Conservation (phyloP, 2,888 invertebrate genomes). For the Eubasilissa splendida region DNA sequence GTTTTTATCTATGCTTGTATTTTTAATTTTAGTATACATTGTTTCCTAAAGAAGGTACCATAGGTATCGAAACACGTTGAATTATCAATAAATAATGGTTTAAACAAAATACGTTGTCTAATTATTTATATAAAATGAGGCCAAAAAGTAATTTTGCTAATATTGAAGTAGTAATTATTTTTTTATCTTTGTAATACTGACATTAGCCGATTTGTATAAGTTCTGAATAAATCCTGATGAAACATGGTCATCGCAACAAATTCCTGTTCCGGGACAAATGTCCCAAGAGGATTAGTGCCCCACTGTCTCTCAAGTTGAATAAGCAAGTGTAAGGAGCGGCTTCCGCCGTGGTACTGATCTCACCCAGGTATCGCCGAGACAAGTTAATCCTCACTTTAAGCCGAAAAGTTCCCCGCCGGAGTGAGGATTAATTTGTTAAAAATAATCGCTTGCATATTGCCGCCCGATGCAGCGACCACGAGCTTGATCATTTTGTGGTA, state of each 20-base stretch:
- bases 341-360: slow-evolving; percentile 30
- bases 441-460: slow-evolving; percentile 25
- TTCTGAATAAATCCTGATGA: background rate
- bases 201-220: too few species aligned
- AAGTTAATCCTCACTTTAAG: slow-evolving; percentile 48
- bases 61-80: too few species aligned
- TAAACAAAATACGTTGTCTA: too few species aligned
- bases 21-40: too few species aligned
- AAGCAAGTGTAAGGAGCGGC: slow-evolving; percentile 42
- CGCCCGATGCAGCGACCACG: background rate
- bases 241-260: slow-evolving; percentile 18
- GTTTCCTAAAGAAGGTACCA: too few species aligned
- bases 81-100: too few species aligned
- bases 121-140: too few species aligned
- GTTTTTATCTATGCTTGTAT: too few species aligned
- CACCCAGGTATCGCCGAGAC: slow-evolving; percentile 44
- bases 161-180: background rate
- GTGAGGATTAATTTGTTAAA: slow-evolving; percentile 38
- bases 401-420: slow-evolving; percentile 41
- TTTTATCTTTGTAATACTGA: background rate
- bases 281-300: slow-evolving; percentile 55
- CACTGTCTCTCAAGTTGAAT: slow-evolving; percentile 53
- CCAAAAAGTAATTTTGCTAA: too few species aligned
- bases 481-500: too few species aligned
- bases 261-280: slow-evolving; percentile 22